These are phyloP conservation scores for Synanthedon formicaeformis DNA, from an alignment of 2,888 invertebrate species.

Conservation along the genomic window DNA sequence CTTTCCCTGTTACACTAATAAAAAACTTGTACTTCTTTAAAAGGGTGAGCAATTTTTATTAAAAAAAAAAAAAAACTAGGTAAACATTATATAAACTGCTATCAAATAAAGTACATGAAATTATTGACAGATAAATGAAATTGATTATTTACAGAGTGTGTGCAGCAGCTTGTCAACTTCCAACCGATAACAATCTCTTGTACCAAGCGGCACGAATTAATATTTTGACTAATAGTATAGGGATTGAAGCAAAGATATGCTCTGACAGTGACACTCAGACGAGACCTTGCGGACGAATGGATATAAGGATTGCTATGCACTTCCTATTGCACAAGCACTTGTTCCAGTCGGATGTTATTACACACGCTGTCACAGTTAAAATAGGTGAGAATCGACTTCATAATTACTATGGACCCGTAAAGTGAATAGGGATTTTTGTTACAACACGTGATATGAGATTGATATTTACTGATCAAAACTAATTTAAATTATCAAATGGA, in stretches of 20 bases:
- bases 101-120: too few species aligned
- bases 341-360: constrained; percentile 15
- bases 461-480: too few species aligned
- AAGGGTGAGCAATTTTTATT: too few species aligned
- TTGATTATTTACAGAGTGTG: constrained; percentile 32
- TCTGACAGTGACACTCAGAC: constrained; percentile 11
- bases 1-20: too few species aligned
- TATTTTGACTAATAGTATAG: constrained; percentile 14
- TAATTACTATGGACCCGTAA: too few species aligned
- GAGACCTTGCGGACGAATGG: constrained; percentile 31
- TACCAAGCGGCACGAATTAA: constrained; percentile 36
- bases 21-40: too few species aligned
- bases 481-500: too few species aligned
- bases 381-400: not conserved
- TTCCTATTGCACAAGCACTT: constrained; percentile 26
- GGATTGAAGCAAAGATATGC: constrained; percentile 20
- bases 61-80: too few species aligned
- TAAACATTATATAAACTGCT: too few species aligned
- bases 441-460: too few species aligned
- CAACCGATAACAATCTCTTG: constrained; percentile 15
- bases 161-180: constrained; percentile 49
- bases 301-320: constrained; percentile 27
- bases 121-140: too few species aligned
- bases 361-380: not conserved
- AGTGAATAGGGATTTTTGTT: too few species aligned